Conservation (phyloP, 30 jellyfish, hydroid and myxozoan species). For the Chrysaora quinquecirrha region DNA sequence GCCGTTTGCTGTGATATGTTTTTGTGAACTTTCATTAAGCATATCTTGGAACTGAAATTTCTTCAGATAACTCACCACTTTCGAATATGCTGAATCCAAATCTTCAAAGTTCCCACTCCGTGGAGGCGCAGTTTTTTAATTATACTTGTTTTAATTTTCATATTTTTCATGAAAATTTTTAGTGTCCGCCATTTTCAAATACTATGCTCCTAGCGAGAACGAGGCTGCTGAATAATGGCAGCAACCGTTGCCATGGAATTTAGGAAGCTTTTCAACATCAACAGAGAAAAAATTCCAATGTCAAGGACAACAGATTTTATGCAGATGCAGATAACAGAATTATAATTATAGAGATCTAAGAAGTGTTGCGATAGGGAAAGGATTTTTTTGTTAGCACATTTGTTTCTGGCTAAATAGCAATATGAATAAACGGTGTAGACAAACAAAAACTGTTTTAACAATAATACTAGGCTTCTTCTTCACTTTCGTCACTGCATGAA, state of each 20-base stretch:
- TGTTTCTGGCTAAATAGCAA: background rate
- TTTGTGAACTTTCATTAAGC: constrained; percentile 27
- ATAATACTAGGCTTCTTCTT: constrained; percentile 3
- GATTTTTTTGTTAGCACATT: background rate
- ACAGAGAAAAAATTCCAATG: background rate
- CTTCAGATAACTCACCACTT: constrained; percentile 18
- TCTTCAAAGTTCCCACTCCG: constrained; percentile 52
- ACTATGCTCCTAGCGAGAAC: background rate
- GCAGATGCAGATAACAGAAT: background rate
- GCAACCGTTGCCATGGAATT: constrained; percentile 24
- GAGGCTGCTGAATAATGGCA: constrained; percentile 23
- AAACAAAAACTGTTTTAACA: background rate
- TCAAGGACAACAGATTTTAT: background rate
- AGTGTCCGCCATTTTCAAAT: constrained; percentile 37
- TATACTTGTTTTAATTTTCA: constrained; percentile 11
- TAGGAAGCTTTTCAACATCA: background rate
- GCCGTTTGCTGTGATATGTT: constrained; percentile 18
- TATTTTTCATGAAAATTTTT: background rate
- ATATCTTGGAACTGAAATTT: constrained; percentile 35
- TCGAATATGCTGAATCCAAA: constrained; percentile 46
- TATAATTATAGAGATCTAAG: background rate
- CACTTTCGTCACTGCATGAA: constrained; percentile 43
- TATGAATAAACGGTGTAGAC: background rate
- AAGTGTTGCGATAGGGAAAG: no score
- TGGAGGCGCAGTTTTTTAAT: constrained; percentile 39